These are phyloP conservation scores for Myoxocephalus aenaeus DNA, from an alignment of 2,797 vertebrate genomes.

Conservation along the genomic window DNA sequence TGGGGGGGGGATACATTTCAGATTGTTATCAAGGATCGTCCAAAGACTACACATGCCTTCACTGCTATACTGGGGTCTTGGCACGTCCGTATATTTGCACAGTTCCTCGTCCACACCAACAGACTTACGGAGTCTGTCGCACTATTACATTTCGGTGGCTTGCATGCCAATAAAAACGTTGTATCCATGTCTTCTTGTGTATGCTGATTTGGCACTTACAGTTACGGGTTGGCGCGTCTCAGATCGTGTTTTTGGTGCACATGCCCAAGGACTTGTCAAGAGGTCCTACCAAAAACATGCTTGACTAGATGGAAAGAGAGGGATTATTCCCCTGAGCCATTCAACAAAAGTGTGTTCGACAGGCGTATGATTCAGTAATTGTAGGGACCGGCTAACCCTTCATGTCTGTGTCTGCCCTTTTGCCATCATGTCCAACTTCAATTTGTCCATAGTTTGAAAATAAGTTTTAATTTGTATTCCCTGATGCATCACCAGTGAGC, in stretches of 20 bases:
- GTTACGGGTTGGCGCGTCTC: slow-evolving; percentile 29
- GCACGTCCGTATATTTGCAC: slow-evolving; percentile 72
- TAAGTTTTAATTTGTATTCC: background rate
- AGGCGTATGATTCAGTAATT: slow-evolving; percentile 25
- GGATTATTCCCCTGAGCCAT: slow-evolving; percentile 36
- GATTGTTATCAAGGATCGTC: slow-evolving; percentile 82
- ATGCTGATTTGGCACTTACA: slow-evolving; percentile 68
- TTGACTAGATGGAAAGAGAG: slow-evolving; percentile 48
- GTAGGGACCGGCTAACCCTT: background rate
- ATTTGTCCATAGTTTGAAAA: background rate
- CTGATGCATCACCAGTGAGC: slow-evolving; percentile 41
- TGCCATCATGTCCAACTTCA: slow-evolving; percentile 11
- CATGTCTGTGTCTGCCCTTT: background rate
- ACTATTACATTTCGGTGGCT: slow-evolving; percentile 66
- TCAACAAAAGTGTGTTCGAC: slow-evolving; percentile 14
- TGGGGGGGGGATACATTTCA: slow-evolving; percentile 67
- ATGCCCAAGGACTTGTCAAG: slow-evolving; percentile 65
- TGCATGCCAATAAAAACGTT: slow-evolving; percentile 75
- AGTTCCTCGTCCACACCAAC: slow-evolving; percentile 66
- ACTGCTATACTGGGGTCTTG: slow-evolving; percentile 74
- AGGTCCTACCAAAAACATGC: slow-evolving; percentile 53
- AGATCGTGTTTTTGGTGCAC: slow-evolving; percentile 36
- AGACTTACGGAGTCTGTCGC: slow-evolving; percentile 70
- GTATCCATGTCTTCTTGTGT: slow-evolving; percentile 63
- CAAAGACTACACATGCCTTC: slow-evolving; percentile 80